Evolutionary conservation across 1,140 invertebrate species (phyloP).

Genomic region (Diprion similis): DNA sequence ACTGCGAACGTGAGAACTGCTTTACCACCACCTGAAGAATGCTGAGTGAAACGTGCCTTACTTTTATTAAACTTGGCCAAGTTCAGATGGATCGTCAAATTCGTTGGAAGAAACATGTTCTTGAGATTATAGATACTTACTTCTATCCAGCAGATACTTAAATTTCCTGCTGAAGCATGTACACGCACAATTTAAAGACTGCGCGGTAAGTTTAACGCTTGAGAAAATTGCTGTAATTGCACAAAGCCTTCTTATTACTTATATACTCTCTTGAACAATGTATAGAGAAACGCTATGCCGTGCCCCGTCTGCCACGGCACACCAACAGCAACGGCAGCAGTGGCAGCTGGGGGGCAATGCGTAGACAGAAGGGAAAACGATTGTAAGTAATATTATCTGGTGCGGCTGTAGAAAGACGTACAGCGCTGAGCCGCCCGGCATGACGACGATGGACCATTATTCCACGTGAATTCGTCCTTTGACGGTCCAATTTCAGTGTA

Average conservation of each 20-base stretch:
- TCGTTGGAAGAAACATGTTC: no score
- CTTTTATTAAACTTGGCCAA: no score
- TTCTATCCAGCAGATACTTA: background rate
- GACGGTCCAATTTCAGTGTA: slow-evolving; percentile 7
- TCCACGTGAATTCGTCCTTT: slow-evolving; percentile 7
- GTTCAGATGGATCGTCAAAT: no score
- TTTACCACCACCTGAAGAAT: no score
- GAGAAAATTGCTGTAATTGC: background rate
- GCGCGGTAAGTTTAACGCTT: background rate
- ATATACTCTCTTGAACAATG: background rate
- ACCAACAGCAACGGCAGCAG: background rate
- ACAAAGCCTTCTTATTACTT: background rate
- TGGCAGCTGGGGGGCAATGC: background rate
- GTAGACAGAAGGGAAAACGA: background rate
- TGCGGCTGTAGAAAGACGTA: background rate
- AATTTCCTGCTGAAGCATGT: background rate
- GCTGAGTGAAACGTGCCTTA: no score
- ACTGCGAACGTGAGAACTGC: no score
- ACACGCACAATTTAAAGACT: background rate
- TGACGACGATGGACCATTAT: slow-evolving; percentile 3
- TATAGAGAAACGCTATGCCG: background rate
- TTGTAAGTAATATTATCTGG: background rate
- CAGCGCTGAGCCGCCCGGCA: background rate
- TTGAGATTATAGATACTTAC: no score
- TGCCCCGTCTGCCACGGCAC: no score